Evolutionary conservation across 2,113 vertebrate species (phyloP), one percentile per base, ranked within the genome.

Genomic region (Colinus virginianus): DNA sequence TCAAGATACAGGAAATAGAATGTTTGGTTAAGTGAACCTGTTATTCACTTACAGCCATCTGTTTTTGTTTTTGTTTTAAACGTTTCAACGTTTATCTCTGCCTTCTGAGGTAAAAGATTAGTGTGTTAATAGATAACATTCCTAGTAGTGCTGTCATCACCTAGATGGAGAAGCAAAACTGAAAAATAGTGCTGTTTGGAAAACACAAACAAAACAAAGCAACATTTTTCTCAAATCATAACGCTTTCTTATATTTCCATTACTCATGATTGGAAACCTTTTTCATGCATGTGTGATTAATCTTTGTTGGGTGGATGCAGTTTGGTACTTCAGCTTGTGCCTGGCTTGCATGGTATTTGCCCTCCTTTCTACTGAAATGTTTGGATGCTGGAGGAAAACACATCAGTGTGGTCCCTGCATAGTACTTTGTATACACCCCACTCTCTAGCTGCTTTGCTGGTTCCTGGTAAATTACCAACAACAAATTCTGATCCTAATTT

Each of bases 1-100:
- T 95, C 77, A 95, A 95, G 93, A 91, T 94, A 93, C 63, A 93
- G 90, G 90, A 95, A 95, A 94, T 95, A 95, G 90, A 96, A 92
- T 87, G 82, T 88, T 94, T 95, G 59, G 78, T 96, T 96, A 95
- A 92, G 82, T 95, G 84, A 95, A 79, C 85, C 78, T 88, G 74
- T 89, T 96, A 93, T 55, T 95, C 84, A 48, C 68, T 93, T 95
- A 78, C 40, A 87, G 56, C 58, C 56, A 79, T 90, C 40, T 87
- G 36, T 20, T 5, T 9, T 36, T 17, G 56, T 18, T 17, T 61
- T 69, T 68, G 51, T 76, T 72, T 3, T 20, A 16, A 81, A 74
- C 17, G 34, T 85, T 90, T 88, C 49, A 91, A 82, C 61, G 51
- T 75, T 59, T 80, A 51, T 67, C 26, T 87, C 12, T 90, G 5